Evolutionary conservation across 1,140 invertebrate genomes (phyloP).

Genomic region (Archegozetes longisetosus): DNA sequence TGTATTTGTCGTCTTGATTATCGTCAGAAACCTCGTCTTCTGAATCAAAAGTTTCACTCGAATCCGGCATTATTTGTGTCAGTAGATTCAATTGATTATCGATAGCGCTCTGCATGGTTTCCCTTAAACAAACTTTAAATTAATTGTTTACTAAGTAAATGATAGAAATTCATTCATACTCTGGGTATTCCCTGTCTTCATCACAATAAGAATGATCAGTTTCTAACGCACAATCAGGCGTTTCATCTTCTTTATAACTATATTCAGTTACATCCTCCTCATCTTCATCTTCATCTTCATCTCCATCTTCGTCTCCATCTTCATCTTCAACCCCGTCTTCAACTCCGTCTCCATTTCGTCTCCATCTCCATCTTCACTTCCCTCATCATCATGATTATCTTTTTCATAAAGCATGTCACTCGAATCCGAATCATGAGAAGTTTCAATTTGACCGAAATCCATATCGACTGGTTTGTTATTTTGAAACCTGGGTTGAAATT

Average conservation of each 20-base stretch:
- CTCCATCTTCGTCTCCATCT: no score
- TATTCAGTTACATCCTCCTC: no score
- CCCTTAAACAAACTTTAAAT: neutral
- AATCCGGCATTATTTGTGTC: neutral
- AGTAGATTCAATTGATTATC: neutral
- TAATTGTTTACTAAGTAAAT: neutral
- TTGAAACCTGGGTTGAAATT: no score
- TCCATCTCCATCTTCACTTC: no score
- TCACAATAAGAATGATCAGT: neutral
- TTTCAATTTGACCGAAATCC: no score
- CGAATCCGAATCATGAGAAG: no score
- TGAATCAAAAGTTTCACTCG: neutral
- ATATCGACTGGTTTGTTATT: no score
- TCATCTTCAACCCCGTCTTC: no score
- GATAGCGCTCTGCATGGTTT: neutral
- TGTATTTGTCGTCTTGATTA: neutral
- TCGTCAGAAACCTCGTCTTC: neutral
- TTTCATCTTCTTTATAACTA: neutral
- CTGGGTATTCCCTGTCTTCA: neutral
- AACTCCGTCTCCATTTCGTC: no score
- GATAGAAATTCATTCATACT: neutral
- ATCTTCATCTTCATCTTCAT: no score
- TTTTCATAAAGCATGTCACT: no score
- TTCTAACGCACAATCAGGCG: neutral
- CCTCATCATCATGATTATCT: no score